A percentile compares a stretch with the other conserved stretches of the same genome.
These are phyloP conservation scores for Gastrophysa polygoni DNA, from an alignment of 2,888 invertebrate species.

Conservation along the genomic window DNA sequence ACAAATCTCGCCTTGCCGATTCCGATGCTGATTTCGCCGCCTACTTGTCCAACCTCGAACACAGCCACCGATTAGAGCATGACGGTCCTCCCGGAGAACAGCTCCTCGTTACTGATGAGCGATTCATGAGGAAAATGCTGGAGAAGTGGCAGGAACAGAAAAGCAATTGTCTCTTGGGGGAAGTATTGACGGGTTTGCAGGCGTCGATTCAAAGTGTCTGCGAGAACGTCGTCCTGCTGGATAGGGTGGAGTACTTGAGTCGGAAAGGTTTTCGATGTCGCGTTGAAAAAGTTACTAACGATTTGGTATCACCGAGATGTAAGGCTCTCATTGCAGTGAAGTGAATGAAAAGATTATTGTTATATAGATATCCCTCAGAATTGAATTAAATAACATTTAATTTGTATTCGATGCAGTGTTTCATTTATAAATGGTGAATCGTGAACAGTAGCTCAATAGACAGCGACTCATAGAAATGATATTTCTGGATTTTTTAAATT, in stretches of 20 bases:
- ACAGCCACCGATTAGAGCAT: conserved; percentile 41
- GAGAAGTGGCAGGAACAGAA: conserved; percentile 50
- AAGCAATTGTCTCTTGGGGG: conserved; percentile 54
- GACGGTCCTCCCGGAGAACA: conserved; percentile 18
- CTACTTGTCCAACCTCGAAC: conserved; percentile 48
- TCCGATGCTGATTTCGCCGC: conserved; percentile 41
- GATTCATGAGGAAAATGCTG: conserved; percentile 45
- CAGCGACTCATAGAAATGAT: no score
- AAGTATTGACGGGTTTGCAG: conserved; percentile 61
- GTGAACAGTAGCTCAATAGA: no score
- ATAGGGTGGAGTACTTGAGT: conserved; percentile 61
- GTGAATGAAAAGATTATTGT: no score
- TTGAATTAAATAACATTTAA: no score
- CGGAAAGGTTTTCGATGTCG: conserved; percentile 56
- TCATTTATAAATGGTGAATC: no score
- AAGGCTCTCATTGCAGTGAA: conserved; percentile 54
- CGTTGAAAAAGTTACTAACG: conserved; percentile 66
- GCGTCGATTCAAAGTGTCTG: conserved; percentile 62
- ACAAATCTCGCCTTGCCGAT: conserved; percentile 15
- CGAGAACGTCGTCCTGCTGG: conserved; percentile 63
- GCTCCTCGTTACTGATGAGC: conserved; percentile 28
- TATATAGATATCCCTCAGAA: no score
- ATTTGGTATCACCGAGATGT: conserved; percentile 70
- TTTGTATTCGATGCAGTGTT: no score
- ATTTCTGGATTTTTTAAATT: no score